These are phyloP conservation scores for Glaucopsyche alexis DNA, from an alignment of 2,888 invertebrate species.

Conservation along the genomic window DNA sequence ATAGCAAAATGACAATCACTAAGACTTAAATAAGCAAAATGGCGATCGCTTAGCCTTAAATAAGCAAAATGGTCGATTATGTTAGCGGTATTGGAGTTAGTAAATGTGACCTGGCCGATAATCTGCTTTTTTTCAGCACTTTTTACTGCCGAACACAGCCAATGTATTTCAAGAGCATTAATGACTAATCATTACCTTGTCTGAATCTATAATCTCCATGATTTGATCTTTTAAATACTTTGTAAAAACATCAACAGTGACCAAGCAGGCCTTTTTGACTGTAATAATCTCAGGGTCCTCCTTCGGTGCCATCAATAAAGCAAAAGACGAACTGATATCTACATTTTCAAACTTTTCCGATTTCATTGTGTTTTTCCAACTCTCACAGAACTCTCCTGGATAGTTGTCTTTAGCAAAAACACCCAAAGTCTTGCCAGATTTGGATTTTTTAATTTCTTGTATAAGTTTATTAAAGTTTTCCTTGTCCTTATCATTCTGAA, in stretches of 20 bases:
- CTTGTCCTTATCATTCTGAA: slow-evolving; percentile 93
- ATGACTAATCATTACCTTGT: slow-evolving; percentile 83
- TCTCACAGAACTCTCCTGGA: slow-evolving; percentile 94
- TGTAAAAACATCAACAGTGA: slow-evolving; percentile 96
- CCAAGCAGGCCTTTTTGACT: slow-evolving; percentile 94
- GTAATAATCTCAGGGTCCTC: slow-evolving; percentile 95
- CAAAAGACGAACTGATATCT: slow-evolving; percentile 92
- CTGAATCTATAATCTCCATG: slow-evolving; percentile 99
- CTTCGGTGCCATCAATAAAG: slow-evolving; percentile 94
- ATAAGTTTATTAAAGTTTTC: slow-evolving; percentile 90
- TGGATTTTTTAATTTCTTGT: slow-evolving; percentile 91
- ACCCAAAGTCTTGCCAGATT: slow-evolving; percentile 92
- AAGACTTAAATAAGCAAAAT: too few species aligned
- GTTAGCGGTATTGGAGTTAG: too few species aligned
- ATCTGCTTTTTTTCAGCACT: too few species aligned
- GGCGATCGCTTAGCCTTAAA: too few species aligned
- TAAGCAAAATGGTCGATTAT: too few species aligned
- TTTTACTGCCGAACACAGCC: too few species aligned
- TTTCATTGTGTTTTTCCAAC: slow-evolving; percentile 91
- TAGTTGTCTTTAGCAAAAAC: slow-evolving; percentile 96
- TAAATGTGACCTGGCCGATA: too few species aligned
- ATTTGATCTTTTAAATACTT: slow-evolving; percentile 98
- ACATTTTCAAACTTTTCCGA: slow-evolving; percentile 89
- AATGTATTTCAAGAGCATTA: too few species aligned
- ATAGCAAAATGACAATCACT: too few species aligned